Evolutionary conservation across 1,140 invertebrate species (phyloP), one percentile per base, ranked within the genome.

Genomic region (Parapsyche elsis): DNA sequence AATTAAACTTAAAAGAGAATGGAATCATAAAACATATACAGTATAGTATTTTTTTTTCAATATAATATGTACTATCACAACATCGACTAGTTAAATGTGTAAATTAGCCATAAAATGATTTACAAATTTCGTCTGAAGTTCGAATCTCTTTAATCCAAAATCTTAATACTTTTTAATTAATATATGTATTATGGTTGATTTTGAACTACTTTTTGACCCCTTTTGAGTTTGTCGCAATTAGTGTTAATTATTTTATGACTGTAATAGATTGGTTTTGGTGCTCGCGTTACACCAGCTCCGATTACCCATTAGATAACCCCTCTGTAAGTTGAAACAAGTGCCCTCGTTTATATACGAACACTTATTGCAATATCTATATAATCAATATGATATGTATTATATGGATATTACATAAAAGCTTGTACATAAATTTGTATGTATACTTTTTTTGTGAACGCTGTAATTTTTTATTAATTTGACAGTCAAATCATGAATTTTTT

Each of bases 171-270:
- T 16, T 53, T 53, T 53, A 53, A 53, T 14, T 53, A 16, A 53
- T 53, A 16, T 53, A 38, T 38, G 30, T 38, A 38, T 38, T 1
- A 38, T 38, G 30, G 30, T 38, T 4, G 49, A 53, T 53, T 53
- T 53, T 53, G 49, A 10, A 14, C 10, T 12, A 2, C 12, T 12
- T 12, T 53, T 53, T 38, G 1, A 1, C 21, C 21, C 64, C 21
- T 12, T 26, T 23, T 67, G 24, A 26, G 53, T 14, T 7, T 30
- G 38, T 30, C n/a, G 24, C 75, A 77, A 77, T 77, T 77, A 77
- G 26, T 30, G 64, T 44, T 77, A 77, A 77, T 77, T 77, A 77
- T 77, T 77, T 77, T 77, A 77, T 77, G 10, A 57, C 45, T 53
- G 64, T 64, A 77, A 64, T 77, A 53, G 57, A 77, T 77, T 64